Percentiles rank a stretch among this genome's conserved stretches.
These are phyloP conservation scores for Typhlomys cinereus DNA, from an alignment of 2,113 vertebrate genomes.

Conservation along the genomic window DNA sequence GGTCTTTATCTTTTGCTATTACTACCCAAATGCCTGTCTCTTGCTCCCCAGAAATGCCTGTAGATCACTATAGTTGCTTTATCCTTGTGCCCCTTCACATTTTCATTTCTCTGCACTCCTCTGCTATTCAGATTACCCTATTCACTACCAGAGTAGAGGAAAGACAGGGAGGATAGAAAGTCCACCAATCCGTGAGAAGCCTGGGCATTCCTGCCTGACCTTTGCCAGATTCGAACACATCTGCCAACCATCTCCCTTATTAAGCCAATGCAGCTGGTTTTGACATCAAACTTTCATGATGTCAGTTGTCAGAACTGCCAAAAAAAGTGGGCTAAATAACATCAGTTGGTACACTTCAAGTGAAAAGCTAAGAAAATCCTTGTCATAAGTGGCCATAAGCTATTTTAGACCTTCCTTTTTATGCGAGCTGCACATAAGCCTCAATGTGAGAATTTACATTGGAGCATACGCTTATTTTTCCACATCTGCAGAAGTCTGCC, in stretches of 20 bases:
- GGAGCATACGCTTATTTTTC: neutral
- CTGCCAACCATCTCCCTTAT: neutral
- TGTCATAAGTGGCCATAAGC: neutral
- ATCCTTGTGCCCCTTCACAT: neutral
- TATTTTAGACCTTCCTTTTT: conserved; percentile 32
- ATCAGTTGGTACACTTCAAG: neutral
- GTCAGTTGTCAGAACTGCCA: neutral
- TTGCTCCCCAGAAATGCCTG: neutral
- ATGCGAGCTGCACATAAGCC: neutral
- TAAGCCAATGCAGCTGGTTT: neutral
- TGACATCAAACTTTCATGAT: neutral
- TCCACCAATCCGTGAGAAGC: neutral
- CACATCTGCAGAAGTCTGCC: neutral
- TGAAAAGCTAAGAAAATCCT: conserved; percentile 17
- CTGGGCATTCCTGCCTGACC: neutral
- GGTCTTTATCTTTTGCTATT: neutral
- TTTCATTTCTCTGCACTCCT: neutral
- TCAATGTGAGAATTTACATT: conserved; percentile 23
- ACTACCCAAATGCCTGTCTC: neutral
- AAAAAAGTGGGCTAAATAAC: neutral
- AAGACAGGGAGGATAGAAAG: neutral
- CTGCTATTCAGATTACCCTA: neutral
- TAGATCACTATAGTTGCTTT: neutral
- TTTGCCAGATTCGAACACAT: neutral
- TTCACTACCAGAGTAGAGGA: neutral